A percentile compares a stretch with the other conserved stretches of the same genome.
phyloP scores from a whole-genome alignment of 2,113 vertebrate genomes.

The Morone saxatilis region DNA sequence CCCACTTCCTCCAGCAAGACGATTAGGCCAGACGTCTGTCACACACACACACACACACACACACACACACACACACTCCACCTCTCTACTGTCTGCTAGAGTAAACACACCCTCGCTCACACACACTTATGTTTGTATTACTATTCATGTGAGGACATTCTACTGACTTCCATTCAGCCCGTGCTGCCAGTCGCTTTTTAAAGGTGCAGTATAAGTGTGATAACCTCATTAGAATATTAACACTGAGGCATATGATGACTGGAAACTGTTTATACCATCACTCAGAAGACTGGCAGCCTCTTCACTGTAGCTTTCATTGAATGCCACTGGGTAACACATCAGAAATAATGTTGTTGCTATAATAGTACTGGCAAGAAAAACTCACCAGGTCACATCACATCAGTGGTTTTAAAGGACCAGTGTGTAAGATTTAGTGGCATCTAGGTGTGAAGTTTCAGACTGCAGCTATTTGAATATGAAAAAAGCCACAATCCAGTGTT shows the following conservation, averaged over 20 bases:
- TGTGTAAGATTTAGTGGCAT: too few relatives aligned
- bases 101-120: slow-evolving; percentile 38
- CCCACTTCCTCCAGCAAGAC: slow-evolving; percentile 80
- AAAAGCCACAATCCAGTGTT: too few relatives aligned
- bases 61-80: slow-evolving; percentile 22
- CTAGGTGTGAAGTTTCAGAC: too few relatives aligned
- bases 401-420: too few relatives aligned
- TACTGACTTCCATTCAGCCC: not conserved
- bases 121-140: slow-evolving; percentile 7
- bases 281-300: not conserved
- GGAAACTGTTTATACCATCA: not conserved
- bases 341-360: not conserved
- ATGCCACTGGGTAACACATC: not conserved
- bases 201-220: not conserved
- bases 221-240: not conserved
- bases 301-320: not conserved
- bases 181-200: not conserved
- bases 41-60: not conserved
- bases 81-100: slow-evolving; percentile 53
- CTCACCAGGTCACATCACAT: not conserved
- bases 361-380: not conserved
- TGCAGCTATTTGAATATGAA: too few relatives aligned
- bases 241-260: not conserved
- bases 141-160: slow-evolving; percentile 27
- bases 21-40: slow-evolving; percentile 83